phyloP scores from a whole-genome alignment of 2,797 vertebrate species.

The Mormyrops boulengeri region DNA sequence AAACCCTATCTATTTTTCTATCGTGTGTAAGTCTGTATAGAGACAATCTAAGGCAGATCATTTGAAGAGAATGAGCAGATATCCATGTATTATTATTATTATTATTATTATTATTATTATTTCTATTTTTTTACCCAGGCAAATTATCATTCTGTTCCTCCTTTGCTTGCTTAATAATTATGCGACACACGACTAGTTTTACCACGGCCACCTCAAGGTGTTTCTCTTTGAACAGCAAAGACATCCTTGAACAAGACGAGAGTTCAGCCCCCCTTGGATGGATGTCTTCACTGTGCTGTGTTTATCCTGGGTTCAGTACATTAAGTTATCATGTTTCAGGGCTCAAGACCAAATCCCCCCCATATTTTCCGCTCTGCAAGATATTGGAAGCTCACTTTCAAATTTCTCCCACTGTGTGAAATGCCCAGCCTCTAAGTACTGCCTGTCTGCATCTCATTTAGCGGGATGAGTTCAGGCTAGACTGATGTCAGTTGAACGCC shows the following conservation, averaged over 20 bases:
- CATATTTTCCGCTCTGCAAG: neutral
- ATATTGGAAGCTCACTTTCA: neutral
- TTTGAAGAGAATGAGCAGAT: slow-evolving; percentile 28
- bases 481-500: neutral
- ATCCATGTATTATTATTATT: slow-evolving; percentile 42
- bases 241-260: neutral
- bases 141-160: neutral
- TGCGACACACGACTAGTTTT: neutral
- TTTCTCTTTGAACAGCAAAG: neutral
- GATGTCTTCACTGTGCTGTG: neutral
- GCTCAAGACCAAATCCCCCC: neutral
- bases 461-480: neutral
- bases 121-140: neutral
- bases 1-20: slow-evolving; percentile 71
- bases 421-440: neutral
- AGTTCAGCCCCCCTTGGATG: neutral
- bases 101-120: slow-evolving; percentile 27
- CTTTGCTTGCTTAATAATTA: neutral
- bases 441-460: neutral
- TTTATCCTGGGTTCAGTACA: neutral
- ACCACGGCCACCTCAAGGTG: neutral
- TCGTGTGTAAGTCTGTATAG: slow-evolving; percentile 45
- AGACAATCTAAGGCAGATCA: slow-evolving; percentile 51
- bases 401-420: neutral
- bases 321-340: neutral